Base-by-base conservation (phyloP, 2,888 invertebrate genomes). In the Nemoura dubitans region DNA sequence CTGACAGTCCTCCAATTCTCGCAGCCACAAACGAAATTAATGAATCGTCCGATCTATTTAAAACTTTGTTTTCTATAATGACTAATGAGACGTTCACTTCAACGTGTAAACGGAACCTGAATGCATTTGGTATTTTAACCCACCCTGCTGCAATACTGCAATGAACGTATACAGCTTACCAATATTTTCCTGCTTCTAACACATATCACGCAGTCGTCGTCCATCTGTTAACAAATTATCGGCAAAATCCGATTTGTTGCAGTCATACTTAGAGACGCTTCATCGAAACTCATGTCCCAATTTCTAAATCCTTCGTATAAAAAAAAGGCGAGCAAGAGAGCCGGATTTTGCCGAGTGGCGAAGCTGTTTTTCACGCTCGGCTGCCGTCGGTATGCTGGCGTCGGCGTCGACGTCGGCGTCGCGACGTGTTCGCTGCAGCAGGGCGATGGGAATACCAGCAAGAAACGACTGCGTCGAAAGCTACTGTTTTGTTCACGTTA, bases 11-110 rank as follows among this genome's bases (percentile, higher is more conserved):
- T 59, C 59, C 59, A 59, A 59, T n/a, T n/a, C 36, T 36, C 14
- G 59, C 59, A 14, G 21, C n/a, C 59, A 59, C 59, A 59, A 59
- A 59, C 59, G 59, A 59, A 59, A 59, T 59, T 59, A 59, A 59
- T 59, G 59, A 59, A 59, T 59, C 59, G 59, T 7, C 59, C 59
- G 2, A 59, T 59, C 59, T 59, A 59, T 59, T 59, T 59, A 59
- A 59, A 59, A 59, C 59, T 59, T 59, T 59, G 59, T 59, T 59
- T 59, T 59, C 59, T 59, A 59, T 59, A 59, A 59, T 21, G 59
- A 59, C 59, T 59, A 59, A 59, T 21, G 59, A 59, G 59, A 59
- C 59, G 21, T 10, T 21, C 59, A 21, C 36, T 59, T 59, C 59
- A 21, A 16, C 59, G 59, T 59, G 59, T 1, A 59, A 59, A 59